Conservation (phyloP, 2,888 invertebrate species). For the Sarcophaga rosellei region DNA sequence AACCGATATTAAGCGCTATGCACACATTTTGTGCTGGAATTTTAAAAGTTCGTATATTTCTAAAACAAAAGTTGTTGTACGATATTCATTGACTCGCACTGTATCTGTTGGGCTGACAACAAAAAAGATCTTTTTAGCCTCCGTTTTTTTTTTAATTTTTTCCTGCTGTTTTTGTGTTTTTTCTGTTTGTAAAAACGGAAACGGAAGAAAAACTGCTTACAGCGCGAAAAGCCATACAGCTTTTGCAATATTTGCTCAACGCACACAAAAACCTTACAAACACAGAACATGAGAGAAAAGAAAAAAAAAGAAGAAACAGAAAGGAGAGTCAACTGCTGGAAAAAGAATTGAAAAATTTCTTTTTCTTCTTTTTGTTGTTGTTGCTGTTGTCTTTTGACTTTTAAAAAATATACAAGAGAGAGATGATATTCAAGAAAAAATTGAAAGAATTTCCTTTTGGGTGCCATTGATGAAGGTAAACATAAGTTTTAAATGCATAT, state of each 20-base stretch:
- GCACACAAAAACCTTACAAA: neutral
- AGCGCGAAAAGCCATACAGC: constrained; percentile 59
- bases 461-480: constrained; percentile 59
- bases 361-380: neutral
- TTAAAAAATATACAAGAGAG: neutral
- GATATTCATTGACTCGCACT: too few species aligned
- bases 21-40: too few species aligned
- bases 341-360: neutral
- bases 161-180: constrained; percentile 20
- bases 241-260: constrained; percentile 51
- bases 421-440: neutral
- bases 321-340: too few species aligned
- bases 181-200: constrained; percentile 53
- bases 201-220: constrained; percentile 67
- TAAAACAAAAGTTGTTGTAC: too few species aligned
- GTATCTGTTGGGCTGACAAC: too few species aligned
- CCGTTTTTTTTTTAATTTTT: constrained; percentile 18
- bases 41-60: too few species aligned
- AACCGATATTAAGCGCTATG: too few species aligned
- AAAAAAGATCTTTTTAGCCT: neutral
- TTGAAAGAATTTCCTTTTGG: constrained; percentile 31
- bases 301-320: too few species aligned
- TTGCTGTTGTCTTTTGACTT: too few species aligned
- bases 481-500: constrained; percentile 62
- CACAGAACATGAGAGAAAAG: too few species aligned